These are phyloP conservation scores for Hyperoplus immaculatus DNA, from an alignment of 2,797 vertebrate genomes.

Conservation along the genomic window DNA sequence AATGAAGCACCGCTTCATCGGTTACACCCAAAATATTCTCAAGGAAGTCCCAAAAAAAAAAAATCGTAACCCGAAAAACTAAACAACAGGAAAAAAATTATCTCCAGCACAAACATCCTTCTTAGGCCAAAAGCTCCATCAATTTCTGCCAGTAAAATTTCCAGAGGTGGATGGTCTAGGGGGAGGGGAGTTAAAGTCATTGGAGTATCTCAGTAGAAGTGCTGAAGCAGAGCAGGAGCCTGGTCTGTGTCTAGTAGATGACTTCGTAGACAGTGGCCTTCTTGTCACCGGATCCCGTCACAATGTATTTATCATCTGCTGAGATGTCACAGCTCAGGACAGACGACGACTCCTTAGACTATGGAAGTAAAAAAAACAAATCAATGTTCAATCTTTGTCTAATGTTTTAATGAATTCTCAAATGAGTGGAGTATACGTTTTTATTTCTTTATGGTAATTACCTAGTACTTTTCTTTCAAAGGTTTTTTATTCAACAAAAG, in stretches of 20 bases:
- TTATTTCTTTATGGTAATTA: background rate
- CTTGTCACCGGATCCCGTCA: slow-evolving; percentile 90
- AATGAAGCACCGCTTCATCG: slow-evolving; percentile 85
- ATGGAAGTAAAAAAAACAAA: slow-evolving; percentile 24
- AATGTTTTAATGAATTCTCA: background rate
- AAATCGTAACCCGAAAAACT: slow-evolving; percentile 44
- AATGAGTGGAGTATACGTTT: background rate
- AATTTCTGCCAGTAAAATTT: slow-evolving; percentile 24
- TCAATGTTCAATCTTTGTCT: background rate
- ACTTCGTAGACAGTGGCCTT: slow-evolving; percentile 91
- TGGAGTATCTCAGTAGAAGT: slow-evolving; percentile 54
- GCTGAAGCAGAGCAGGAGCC: slow-evolving; percentile 52
- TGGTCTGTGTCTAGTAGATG: slow-evolving; percentile 82
- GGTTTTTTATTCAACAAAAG: too few species aligned
- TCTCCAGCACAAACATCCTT: slow-evolving; percentile 51
- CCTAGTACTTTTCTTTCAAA: too few species aligned
- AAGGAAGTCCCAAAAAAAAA: slow-evolving; percentile 41
- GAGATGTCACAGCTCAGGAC: slow-evolving; percentile 91
- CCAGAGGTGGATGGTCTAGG: slow-evolving; percentile 26
- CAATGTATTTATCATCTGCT: slow-evolving; percentile 90
- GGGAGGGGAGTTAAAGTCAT: slow-evolving; percentile 17
- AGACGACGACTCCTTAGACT: slow-evolving; percentile 90
- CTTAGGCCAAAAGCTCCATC: slow-evolving; percentile 6
- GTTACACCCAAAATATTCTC: slow-evolving; percentile 71
- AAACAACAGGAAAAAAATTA: slow-evolving; percentile 46